These are phyloP conservation scores for Harlomillsia oculata DNA, from an alignment of 1,140 invertebrate genomes.

Conservation along the genomic window DNA sequence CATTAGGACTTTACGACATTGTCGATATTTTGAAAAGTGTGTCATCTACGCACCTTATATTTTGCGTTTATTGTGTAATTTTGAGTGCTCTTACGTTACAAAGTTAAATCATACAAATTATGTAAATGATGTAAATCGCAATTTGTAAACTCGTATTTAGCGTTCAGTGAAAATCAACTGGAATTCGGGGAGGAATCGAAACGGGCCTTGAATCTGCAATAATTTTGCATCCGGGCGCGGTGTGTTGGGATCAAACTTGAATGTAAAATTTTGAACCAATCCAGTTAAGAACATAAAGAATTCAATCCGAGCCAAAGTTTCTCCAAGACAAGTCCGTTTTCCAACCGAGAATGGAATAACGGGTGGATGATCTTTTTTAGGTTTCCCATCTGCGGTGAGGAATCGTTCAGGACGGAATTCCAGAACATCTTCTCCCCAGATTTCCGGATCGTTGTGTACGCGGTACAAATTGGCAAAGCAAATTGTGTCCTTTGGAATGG, in stretches of 20 bases:
- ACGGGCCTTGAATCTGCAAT: not conserved
- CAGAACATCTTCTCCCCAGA: conserved; percentile 40
- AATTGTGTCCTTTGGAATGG: conserved; percentile 39
- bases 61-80: no score
- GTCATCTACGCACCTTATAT: no score
- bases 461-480: conserved; percentile 41
- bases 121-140: no score
- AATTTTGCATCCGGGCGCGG: not conserved
- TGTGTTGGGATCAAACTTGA: not conserved
- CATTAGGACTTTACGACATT: no score
- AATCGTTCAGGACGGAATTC: conserved; percentile 5
- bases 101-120: no score
- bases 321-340: conserved; percentile 8
- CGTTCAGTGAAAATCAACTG: not conserved
- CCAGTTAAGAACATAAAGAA: conserved; percentile 14
- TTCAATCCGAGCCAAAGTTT: conserved; percentile 6
- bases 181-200: not conserved
- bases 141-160: no score
- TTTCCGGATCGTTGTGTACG: conserved; percentile 40
- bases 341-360: conserved; percentile 9
- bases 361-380: not conserved
- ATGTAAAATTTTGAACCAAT: conserved; percentile 12
- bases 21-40: no score
- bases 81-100: no score
- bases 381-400: conserved; percentile 1